Base-by-base conservation (phyloP, 1,140 invertebrate genomes). In the Drosophila yakuba region DNA sequence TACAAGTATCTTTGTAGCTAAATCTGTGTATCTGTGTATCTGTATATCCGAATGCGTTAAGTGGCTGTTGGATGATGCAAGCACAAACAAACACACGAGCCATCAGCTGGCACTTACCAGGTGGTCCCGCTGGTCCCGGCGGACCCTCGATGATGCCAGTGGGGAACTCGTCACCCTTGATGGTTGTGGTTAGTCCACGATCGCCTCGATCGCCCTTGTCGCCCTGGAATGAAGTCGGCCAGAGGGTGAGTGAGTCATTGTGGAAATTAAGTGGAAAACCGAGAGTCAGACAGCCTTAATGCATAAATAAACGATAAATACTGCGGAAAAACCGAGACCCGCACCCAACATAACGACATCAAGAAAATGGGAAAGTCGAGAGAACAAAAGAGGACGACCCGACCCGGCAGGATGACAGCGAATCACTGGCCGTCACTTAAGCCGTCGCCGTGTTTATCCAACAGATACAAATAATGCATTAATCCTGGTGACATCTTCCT, bases 131-230 rank as follows among this genome's bases (percentile, higher is more conserved):
- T 25, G 97, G 97, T 86, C 97, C 98, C 41, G 97, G 97, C 14
- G 97, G 97, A 76, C 97, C 97, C 94, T 98, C 97, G 90, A 99
- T 97, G 83, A 98, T 97, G 80, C 97, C 97, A 48, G 97, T 96
- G 55, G 97, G 96, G 93, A 98, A 97, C 74, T 97, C 95, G 93
- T 98, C 97, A 62, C 97, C 97, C 85, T 96, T 97, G 91, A 98
- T 93, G 50, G 97, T 97, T 74, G 97, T 97, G 72, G 97, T 98
- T 74, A 97, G 94, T 51, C 97, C 97, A 80, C 97, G 94, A 90
- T 98, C 97, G 71, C 97, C 97, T 91, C 97, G 98, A 91, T 97
- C 96, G 54, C 97, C 97, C 91, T 95, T 96, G 81, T 97, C 96
- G 64, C 97, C 97, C 97, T 98, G 94, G 78, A 75, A 67, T 54